Evolutionary conservation across 2,888 invertebrate genomes (phyloP).

Genomic region (Acrocyrtus sp.): DNA sequence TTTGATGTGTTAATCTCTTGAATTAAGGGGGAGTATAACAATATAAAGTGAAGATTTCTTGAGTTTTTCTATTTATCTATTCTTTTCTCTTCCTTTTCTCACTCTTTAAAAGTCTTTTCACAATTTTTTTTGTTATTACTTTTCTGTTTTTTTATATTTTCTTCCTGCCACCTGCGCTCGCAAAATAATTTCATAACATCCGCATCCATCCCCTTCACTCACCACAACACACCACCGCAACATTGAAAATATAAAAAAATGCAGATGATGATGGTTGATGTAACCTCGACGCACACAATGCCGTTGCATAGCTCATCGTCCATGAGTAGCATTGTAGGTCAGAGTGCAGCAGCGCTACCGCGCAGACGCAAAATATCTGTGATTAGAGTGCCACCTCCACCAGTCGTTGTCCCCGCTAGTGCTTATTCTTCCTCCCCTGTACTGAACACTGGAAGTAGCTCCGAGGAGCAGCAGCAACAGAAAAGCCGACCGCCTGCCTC

Average conservation of each 20-base stretch:
- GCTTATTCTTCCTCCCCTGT: too few relatives aligned
- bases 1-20: too few relatives aligned
- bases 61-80: slow-evolving; percentile 28
- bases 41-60: slow-evolving; percentile 51
- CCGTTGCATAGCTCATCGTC: slow-evolving; percentile 6
- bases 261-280: slow-evolving; percentile 14
- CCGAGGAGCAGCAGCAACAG: slow-evolving; percentile 1
- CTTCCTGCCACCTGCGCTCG: slow-evolving; percentile 14
- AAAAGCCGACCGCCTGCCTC: background rate
- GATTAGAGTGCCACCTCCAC: slow-evolving; percentile 35
- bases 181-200: background rate
- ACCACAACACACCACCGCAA: slow-evolving; percentile 18
- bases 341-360: background rate
- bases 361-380: slow-evolving; percentile 49
- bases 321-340: background rate
- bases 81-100: background rate
- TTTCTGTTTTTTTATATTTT: slow-evolving; percentile 17
- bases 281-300: slow-evolving; percentile 11
- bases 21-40: too few relatives aligned
- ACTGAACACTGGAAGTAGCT: background rate
- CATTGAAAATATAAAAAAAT: slow-evolving; percentile 3
- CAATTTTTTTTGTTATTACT: slow-evolving; percentile 6
- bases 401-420: background rate
- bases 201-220: background rate
- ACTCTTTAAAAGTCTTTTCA: slow-evolving; percentile 17